phyloP scores from a whole-genome alignment of 2,888 invertebrate species.

The Linnaemya vulpina region DNA sequence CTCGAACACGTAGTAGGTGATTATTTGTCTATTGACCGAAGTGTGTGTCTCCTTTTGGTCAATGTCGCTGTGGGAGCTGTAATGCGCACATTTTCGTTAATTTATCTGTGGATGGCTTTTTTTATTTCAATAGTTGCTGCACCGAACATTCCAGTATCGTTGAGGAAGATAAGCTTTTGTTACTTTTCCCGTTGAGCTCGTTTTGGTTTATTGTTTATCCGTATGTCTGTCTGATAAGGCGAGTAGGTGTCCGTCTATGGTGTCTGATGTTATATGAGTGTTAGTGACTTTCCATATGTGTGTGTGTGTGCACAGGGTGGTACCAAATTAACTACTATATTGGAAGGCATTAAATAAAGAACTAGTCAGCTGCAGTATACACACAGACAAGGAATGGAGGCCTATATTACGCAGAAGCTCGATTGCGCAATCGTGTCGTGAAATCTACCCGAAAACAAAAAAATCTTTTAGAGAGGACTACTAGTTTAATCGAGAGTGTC shows the following conservation, averaged over 20 bases:
- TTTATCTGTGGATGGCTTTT: slow-evolving; percentile 48
- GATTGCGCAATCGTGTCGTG: too few species aligned
- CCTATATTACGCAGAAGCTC: too few species aligned
- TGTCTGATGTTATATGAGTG: not conserved
- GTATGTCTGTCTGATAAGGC: slow-evolving; percentile 8
- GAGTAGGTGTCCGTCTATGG: slow-evolving; percentile 13
- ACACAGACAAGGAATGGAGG: too few species aligned
- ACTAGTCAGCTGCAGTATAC: too few species aligned
- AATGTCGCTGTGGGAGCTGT: slow-evolving; percentile 70
- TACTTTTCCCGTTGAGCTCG: slow-evolving; percentile 51
- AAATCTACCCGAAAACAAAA: too few species aligned
- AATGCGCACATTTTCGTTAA: slow-evolving; percentile 48
- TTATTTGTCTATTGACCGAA: slow-evolving; percentile 2
- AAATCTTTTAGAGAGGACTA: too few species aligned
- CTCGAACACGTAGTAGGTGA: slow-evolving; percentile 13
- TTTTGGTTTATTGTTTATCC: slow-evolving; percentile 34
- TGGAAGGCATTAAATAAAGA: too few species aligned
- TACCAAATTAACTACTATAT: too few species aligned
- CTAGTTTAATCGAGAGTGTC: too few species aligned
- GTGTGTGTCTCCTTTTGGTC: slow-evolving; percentile 37
- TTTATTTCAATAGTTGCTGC: slow-evolving; percentile 32
- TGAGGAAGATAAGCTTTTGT: slow-evolving; percentile 62
- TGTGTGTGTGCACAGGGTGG: too few species aligned
- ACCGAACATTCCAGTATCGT: not conserved
- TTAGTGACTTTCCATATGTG: too few species aligned